These are phyloP conservation scores for Telmatherina bonti DNA, from an alignment of 2,797 vertebrate species.

Conservation along the genomic window DNA sequence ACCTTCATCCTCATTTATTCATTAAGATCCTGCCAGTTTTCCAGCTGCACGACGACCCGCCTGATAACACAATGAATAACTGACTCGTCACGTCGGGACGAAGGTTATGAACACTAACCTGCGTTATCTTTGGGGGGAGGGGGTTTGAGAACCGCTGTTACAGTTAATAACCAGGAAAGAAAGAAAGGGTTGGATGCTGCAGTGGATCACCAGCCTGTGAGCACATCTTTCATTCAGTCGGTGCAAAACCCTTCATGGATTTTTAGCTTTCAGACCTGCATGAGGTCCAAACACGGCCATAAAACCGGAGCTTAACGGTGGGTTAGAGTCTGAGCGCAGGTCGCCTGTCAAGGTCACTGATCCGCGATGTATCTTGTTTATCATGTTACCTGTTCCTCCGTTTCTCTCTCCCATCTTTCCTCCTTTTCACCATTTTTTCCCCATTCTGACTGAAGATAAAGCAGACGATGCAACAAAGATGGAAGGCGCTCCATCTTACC, in stretches of 20 bases:
- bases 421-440: neutral
- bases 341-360: neutral
- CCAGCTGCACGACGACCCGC: no score
- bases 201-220: neutral
- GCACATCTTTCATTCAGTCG: neutral
- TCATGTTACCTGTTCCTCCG: neutral
- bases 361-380: neutral
- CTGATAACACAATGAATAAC: no score
- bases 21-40: no score
- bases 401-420: neutral
- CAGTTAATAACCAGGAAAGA: neutral
- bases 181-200: neutral
- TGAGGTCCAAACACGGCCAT: no score
- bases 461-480: no score
- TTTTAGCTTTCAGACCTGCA: neutral
- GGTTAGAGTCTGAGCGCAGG: neutral
- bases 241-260: neutral
- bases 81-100: no score
- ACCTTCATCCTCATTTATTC: no score
- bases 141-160: no score
- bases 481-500: neutral
- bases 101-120: no score
- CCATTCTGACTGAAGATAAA: neutral
- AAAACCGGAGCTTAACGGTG: no score
- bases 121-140: no score